These are phyloP conservation scores for Aplysia californica DNA, from an alignment of 1,140 invertebrate species.

Conservation along the genomic window DNA sequence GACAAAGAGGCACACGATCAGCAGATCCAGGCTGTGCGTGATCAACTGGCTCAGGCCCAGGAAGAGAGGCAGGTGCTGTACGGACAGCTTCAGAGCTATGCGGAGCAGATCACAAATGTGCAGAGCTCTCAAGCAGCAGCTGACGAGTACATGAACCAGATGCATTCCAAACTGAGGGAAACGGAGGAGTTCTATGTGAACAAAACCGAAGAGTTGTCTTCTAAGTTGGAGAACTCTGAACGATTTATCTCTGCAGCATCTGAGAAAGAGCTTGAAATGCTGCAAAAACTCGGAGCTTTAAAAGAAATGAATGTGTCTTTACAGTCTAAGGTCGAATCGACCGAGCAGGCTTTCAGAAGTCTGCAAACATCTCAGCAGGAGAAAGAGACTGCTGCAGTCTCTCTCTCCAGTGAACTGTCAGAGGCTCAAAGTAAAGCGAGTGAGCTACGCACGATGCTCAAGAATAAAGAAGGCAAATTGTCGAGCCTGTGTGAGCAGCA, in stretches of 20 bases:
- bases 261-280: not conserved
- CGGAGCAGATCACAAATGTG: not conserved
- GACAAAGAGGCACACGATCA: not conserved
- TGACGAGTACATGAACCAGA: not conserved
- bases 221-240: slow-evolving; percentile 9
- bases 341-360: too few species aligned
- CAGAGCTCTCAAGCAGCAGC: not conserved
- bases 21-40: not conserved
- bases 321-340: not conserved
- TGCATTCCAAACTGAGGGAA: not conserved
- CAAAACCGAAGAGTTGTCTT: not conserved
- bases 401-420: not conserved
- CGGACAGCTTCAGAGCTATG: not conserved
- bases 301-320: not conserved
- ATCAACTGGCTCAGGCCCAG: not conserved
- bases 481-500: not conserved
- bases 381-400: not conserved
- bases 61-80: not conserved
- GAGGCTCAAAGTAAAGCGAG: slow-evolving; percentile 7
- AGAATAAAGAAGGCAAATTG: slow-evolving; percentile 22
- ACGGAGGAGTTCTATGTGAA: not conserved
- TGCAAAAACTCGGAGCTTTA: not conserved
- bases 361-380: not conserved
- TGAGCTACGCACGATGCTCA: slow-evolving; percentile 20
- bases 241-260: too few species aligned